These are phyloP conservation scores for Vicugna pacos DNA, from an alignment of 2,113 vertebrate species.

Conservation along the genomic window DNA sequence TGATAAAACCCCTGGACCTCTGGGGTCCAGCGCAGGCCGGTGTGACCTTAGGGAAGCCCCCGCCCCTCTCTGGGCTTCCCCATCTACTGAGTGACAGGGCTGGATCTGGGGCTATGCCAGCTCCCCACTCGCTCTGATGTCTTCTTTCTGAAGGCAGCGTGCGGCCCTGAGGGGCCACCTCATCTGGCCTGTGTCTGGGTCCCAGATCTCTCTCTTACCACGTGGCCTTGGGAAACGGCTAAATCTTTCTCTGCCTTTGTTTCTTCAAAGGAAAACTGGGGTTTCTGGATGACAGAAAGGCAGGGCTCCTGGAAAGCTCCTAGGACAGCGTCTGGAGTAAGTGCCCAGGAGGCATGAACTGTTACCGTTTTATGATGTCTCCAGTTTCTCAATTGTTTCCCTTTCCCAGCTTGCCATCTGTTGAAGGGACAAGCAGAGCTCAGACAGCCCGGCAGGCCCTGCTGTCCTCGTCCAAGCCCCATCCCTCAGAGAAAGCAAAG, in stretches of 20 bases:
- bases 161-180: neutral
- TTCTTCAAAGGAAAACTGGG: neutral
- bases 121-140: neutral
- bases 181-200: neutral
- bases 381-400: neutral
- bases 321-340: neutral
- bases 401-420: neutral
- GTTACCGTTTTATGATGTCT: neutral
- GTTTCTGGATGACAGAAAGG: neutral
- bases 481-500: neutral
- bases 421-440: neutral
- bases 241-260: neutral
- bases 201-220: neutral
- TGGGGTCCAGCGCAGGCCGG: neutral
- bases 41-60: neutral
- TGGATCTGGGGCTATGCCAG: neutral
- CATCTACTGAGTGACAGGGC: neutral
- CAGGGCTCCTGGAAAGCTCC: neutral
- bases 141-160: neutral
- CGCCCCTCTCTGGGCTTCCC: neutral
- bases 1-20: neutral
- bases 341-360: neutral
- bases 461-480: neutral
- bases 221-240: neutral
- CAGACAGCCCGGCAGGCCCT: rapidly evolving